A percentile compares a stretch with the other conserved stretches of the same genome.
Conservation (phyloP, 1,140 invertebrate species). For the Drosophila yakuba region DNA sequence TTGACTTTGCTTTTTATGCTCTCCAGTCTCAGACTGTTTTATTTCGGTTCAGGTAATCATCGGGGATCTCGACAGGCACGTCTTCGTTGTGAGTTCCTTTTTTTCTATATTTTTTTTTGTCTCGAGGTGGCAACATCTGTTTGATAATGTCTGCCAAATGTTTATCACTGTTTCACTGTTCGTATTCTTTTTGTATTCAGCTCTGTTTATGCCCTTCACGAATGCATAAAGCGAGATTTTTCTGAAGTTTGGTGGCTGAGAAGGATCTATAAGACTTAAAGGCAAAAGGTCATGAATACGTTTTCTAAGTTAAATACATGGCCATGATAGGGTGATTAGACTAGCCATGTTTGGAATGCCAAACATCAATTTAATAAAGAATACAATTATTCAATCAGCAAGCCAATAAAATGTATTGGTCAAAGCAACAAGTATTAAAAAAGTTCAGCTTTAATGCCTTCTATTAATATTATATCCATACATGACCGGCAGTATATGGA, state of each 20-base stretch:
- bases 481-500: too few species aligned
- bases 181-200: constrained; percentile 19
- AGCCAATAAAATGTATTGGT: too few species aligned
- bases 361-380: too few species aligned
- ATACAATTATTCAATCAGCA: too few species aligned
- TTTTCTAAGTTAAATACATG: constrained; percentile 3
- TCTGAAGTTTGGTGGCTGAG: constrained; percentile 5
- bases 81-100: constrained; percentile 32
- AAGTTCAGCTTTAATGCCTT: too few species aligned
- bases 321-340: not conserved
- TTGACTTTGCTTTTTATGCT: constrained; percentile 41
- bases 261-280: constrained; percentile 17
- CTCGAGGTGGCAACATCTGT: constrained; percentile 41
- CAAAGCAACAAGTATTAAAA: too few species aligned
- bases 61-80: constrained; percentile 46
- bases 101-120: not conserved
- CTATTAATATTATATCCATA: too few species aligned
- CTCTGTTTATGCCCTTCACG: constrained; percentile 38
- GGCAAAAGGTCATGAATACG: constrained; percentile 6
- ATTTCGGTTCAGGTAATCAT: constrained; percentile 48
- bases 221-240: constrained; percentile 41
- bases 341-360: not conserved
- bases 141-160: constrained; percentile 52
- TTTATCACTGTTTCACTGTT: constrained; percentile 41
- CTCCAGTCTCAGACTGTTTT: constrained; percentile 32